Percentiles rank a stretch among this genome's conserved stretches.
Conservation (phyloP, 2,888 invertebrate genomes). For the Mechanitis messenoides region DNA sequence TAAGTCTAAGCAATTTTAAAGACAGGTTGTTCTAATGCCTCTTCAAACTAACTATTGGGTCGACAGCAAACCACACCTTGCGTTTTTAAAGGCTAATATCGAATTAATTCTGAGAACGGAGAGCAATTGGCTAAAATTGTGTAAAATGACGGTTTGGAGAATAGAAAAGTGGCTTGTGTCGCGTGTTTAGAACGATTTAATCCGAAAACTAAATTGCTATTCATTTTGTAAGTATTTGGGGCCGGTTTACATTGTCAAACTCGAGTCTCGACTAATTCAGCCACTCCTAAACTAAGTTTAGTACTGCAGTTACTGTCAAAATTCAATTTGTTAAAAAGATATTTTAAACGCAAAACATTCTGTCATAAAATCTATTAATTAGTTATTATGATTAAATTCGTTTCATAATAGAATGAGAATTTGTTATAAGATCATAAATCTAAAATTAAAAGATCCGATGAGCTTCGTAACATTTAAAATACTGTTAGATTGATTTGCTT, state of each 20-base stretch:
- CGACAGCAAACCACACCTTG: conserved; percentile 69
- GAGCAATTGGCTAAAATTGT: conserved; percentile 76
- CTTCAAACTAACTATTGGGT: conserved; percentile 65
- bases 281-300: conserved; percentile 40
- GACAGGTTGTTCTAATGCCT: conserved; percentile 65
- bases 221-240: conserved; percentile 71
- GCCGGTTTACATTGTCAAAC: conserved; percentile 65
- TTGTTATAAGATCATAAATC: no score
- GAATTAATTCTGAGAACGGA: conserved; percentile 74
- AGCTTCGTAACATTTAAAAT: no score
- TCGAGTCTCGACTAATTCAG: conserved; percentile 55
- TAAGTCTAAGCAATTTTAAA: conserved; percentile 61
- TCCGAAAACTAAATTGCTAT: conserved; percentile 74
- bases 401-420: no score
- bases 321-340: conserved; percentile 4
- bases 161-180: conserved; percentile 76
- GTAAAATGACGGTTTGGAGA: conserved; percentile 75
- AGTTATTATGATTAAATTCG: no score
- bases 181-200: conserved; percentile 75
- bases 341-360: no score
- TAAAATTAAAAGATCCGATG: no score
- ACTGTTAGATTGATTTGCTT: no score
- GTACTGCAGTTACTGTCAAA: conserved; percentile 12
- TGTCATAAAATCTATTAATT: no score
- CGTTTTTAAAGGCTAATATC: conserved; percentile 75